Percentiles rank a stretch among this genome's conserved stretches.
Conservation (phyloP, 2,888 invertebrate species). For the Labia minor region DNA sequence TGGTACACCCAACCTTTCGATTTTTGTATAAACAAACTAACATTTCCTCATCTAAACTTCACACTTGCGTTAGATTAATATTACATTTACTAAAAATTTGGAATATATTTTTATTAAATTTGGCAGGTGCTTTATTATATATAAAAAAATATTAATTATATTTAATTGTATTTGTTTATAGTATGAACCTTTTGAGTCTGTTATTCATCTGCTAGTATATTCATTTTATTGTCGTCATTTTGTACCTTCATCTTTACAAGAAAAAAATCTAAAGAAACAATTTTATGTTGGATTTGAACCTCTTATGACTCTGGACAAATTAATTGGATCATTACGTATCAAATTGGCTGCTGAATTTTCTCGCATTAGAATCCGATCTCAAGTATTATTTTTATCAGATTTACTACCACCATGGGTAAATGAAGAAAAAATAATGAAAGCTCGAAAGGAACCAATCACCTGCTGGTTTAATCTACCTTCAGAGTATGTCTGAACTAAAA, state of each 20-base stretch:
- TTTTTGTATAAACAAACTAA: too few relatives aligned
- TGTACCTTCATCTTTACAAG: background rate
- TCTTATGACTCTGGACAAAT: background rate
- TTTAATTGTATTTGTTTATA: too few relatives aligned
- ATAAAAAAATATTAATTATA: too few relatives aligned
- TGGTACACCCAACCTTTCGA: too few relatives aligned
- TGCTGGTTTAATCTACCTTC: conserved; percentile 66
- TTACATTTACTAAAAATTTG: too few relatives aligned
- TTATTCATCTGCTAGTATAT: background rate
- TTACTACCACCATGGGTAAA: conserved; percentile 61
- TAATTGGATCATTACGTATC: conserved; percentile 37
- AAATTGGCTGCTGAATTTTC: conserved; percentile 67
- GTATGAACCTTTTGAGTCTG: background rate
- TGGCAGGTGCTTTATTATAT: too few relatives aligned
- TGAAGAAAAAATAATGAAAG: conserved; percentile 54
- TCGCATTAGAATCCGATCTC: conserved; percentile 60
- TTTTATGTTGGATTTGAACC: background rate
- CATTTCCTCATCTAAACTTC: too few relatives aligned
- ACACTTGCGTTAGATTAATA: too few relatives aligned
- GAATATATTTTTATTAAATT: too few relatives aligned
- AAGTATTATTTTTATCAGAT: conserved; percentile 53
- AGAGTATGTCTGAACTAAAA: background rate
- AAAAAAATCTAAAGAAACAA: background rate
- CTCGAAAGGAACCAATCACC: conserved; percentile 44
- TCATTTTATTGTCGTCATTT: conserved; percentile 6